Evolutionary conservation across 2,797 vertebrate genomes (phyloP).

Genomic region (Muraenolepis orangiensis): DNA sequence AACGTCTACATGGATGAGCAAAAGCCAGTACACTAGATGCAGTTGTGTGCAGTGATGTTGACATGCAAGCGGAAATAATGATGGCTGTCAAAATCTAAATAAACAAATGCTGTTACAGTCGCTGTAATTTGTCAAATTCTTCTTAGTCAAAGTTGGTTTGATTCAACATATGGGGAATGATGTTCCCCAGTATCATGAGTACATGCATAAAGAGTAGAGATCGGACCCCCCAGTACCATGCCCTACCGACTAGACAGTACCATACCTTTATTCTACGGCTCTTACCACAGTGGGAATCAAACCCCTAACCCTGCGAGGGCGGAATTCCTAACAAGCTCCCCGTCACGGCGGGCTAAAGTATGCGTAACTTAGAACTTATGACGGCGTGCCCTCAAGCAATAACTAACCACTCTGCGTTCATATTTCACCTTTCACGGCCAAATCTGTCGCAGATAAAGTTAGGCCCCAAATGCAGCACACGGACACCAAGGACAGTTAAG

Average conservation of each 20-base stretch:
- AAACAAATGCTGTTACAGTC: not conserved
- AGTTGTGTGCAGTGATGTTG: not conserved
- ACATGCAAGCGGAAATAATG: not conserved
- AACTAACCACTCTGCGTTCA: not conserved
- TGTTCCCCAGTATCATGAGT: not conserved
- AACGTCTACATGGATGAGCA: not conserved
- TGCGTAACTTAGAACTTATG: not conserved
- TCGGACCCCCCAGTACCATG: not conserved
- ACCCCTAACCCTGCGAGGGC: not conserved
- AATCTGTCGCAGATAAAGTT: too few relatives aligned
- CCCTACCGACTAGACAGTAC: not conserved
- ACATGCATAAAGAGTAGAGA: not conserved
- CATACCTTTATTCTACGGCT: not conserved
- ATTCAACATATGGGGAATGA: too few relatives aligned
- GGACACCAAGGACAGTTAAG: too few relatives aligned
- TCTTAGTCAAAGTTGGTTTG: too few relatives aligned
- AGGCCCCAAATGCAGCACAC: too few relatives aligned
- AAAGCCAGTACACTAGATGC: not conserved
- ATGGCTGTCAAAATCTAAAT: not conserved
- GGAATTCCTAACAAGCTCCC: slow-evolving; percentile 6
- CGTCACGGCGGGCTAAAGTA: slow-evolving; percentile 16
- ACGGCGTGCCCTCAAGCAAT: slow-evolving; percentile 16
- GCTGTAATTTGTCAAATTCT: too few relatives aligned
- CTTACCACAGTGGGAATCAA: not conserved
- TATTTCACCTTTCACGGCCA: not conserved